Conservation (phyloP, 2,888 invertebrate species). For the Mimumesa dahlbomi region DNA sequence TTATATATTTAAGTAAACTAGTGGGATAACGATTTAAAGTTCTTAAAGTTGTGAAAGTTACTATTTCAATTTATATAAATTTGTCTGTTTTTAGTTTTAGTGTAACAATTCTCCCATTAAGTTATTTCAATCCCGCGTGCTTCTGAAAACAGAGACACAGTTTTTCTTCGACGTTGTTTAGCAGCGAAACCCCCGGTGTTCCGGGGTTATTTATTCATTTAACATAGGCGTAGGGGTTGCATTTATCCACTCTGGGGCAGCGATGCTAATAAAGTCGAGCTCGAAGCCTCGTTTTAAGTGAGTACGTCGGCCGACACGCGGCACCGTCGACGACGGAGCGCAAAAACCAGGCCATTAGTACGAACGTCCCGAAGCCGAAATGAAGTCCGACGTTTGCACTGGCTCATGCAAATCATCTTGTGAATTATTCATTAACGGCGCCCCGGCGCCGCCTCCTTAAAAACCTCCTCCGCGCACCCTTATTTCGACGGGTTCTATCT, state of each 20-base stretch:
- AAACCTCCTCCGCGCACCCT: conserved; percentile 10
- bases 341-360: conserved; percentile 54
- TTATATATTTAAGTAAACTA: too few relatives aligned
- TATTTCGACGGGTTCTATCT: conserved; percentile 30
- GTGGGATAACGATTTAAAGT: too few relatives aligned
- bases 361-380: conserved; percentile 50
- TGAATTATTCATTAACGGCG: conserved; percentile 67
- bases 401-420: conserved; percentile 62
- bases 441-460: conserved; percentile 15
- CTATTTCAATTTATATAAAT: too few relatives aligned
- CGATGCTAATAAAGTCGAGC: conserved; percentile 33
- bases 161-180: too few relatives aligned
- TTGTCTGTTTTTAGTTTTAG: too few relatives aligned
- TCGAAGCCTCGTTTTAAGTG: conserved; percentile 25
- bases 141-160: too few relatives aligned
- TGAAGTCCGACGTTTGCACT: conserved; percentile 60
- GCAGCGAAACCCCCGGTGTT: too few relatives aligned
- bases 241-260: conserved; percentile 12
- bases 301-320: conserved; percentile 28
- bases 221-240: conserved; percentile 14
- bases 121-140: too few relatives aligned
- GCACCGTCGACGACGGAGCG: conserved; percentile 29
- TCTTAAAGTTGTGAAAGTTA: too few relatives aligned
- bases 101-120: too few relatives aligned
- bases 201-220: conserved; percentile 55